phyloP scores from a whole-genome alignment of 2,113 vertebrate genomes.

The Piaya cayana region DNA sequence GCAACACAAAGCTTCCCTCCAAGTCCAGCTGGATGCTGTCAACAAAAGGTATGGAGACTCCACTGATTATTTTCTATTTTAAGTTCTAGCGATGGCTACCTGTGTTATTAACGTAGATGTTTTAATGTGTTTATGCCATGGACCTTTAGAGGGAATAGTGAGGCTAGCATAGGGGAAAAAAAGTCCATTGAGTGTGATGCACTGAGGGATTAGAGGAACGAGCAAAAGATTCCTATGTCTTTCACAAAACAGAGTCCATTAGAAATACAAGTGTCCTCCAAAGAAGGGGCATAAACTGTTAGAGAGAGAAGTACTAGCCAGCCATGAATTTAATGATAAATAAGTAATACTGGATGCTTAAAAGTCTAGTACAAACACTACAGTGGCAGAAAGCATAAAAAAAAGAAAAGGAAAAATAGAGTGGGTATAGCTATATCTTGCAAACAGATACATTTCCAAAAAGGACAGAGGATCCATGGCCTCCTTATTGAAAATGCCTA shows the following conservation, averaged over 20 bases:
- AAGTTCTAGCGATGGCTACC: background rate
- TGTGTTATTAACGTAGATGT: background rate
- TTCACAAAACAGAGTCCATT: background rate
- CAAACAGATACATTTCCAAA: background rate
- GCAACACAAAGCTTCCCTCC: conserved; percentile 93
- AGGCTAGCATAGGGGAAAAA: background rate
- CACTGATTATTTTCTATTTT: background rate
- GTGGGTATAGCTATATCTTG: background rate
- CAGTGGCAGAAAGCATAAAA: background rate
- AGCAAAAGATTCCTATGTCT: background rate
- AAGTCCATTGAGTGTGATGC: background rate
- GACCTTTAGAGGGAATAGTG: background rate
- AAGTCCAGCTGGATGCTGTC: conserved; percentile 89
- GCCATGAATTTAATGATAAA: background rate
- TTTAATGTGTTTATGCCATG: background rate
- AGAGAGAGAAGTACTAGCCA: background rate
- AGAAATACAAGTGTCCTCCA: background rate
- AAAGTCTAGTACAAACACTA: background rate
- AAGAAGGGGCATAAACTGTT: background rate
- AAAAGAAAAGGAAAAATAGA: too few species aligned
- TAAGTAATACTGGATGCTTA: background rate
- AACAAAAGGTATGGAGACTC: conserved; percentile 85
- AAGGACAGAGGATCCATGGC: background rate
- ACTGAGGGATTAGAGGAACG: background rate
- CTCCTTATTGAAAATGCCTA: background rate